These are phyloP conservation scores for Trissonchulus sp. DNA, from an alignment of 2,888 invertebrate species.

Conservation along the genomic window DNA sequence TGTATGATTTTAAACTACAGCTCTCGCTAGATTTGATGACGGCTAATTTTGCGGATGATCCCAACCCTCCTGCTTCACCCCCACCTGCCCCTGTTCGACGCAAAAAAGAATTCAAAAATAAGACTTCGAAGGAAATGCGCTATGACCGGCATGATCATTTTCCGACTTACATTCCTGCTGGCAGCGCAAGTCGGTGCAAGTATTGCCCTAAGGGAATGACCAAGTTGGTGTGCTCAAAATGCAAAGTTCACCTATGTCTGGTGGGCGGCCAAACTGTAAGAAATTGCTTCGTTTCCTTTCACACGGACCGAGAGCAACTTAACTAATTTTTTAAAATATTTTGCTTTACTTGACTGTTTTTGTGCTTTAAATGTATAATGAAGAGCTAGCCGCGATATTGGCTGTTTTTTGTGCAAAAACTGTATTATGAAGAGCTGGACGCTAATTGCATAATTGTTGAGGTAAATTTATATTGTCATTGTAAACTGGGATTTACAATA, in stretches of 20 bases:
- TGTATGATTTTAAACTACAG: not conserved
- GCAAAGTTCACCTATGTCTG: constrained; percentile 11
- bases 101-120: not conserved
- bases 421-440: too few relatives aligned
- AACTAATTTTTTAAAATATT: not conserved
- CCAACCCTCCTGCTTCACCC: not conserved
- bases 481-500: too few relatives aligned
- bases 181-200: not conserved
- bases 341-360: too few relatives aligned
- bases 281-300: constrained; percentile 7
- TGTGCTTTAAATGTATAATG: too few relatives aligned
- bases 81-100: not conserved
- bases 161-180: constrained; percentile 1
- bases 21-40: constrained; percentile 2
- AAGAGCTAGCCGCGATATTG: too few relatives aligned
- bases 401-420: too few relatives aligned
- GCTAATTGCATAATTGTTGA: too few relatives aligned
- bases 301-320: not conserved
- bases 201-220: constrained; percentile 2
- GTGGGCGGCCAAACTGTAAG: not conserved
- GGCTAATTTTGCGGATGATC: not conserved
- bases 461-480: too few relatives aligned
- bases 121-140: not conserved
- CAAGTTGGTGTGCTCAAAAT: not conserved
- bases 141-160: constrained; percentile 4